Evolutionary conservation across 2,888 invertebrate genomes (phyloP), one percentile per base, ranked within the genome.

Genomic region (Dynastes tityus): DNA sequence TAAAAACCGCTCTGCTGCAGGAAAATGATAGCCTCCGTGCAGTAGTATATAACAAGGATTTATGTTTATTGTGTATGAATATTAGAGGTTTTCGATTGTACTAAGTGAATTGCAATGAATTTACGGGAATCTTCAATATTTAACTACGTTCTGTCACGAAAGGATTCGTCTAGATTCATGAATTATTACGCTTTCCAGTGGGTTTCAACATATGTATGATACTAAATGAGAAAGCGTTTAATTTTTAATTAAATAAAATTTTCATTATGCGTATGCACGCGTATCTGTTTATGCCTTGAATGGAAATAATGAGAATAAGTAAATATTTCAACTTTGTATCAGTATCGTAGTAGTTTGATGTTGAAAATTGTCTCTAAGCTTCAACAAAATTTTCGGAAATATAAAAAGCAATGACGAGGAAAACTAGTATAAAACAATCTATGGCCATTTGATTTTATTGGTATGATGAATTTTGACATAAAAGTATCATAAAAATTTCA

Each of bases 81-180:
- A 85, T 83, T 84, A 84, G 80, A 81, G 82, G 82, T 81, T 83
- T 82, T 81, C 79, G 80, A 80, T 79, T 80, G 79, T 81, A 80
- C 81, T 84, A 85, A 85, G 85, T 85, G 83, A 83, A 85, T 84
- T 85, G 81, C 83, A 83, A 82, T 83, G 82, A 82, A 84, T 84
- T 85, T 84, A 84, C 81, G 82, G 81, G 77, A 79, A 80, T 83
- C 80, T 79, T 81, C 71, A 79, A 67, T 78, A 76, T 81, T 70
- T 84, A 83, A 85, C 84, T 84, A 84, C 80, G 13, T 82, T 83
- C 61, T 75, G 84, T 84, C 85, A 85, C 85, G 85, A 80, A 80
- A 83, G 58, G 58, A 76, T 64, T 61, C 70, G 65, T 45, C 22
- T 37, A 58, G 61, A 32, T 53, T 73, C 61, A 73, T 61, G 37